These are phyloP conservation scores for Argyrosomus japonicus DNA, from an alignment of 2,113 vertebrate species.

Conservation along the genomic window DNA sequence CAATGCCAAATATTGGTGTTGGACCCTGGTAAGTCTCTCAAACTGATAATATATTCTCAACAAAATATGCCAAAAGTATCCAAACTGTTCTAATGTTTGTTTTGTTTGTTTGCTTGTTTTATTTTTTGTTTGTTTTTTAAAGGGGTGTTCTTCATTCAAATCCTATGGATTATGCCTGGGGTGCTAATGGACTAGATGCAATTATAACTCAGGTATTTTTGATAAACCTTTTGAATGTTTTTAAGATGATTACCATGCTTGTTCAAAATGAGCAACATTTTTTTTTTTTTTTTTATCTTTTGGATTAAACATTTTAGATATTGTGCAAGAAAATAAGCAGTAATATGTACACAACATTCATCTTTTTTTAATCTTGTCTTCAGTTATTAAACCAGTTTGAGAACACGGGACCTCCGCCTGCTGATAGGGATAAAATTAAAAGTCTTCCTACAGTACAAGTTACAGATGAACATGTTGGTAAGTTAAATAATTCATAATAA, in stretches of 20 bases:
- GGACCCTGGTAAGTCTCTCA: constrained; percentile 92
- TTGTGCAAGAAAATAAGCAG: neutral
- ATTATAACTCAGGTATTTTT: constrained; percentile 94
- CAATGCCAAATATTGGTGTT: constrained; percentile 94
- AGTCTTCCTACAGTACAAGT: constrained; percentile 93
- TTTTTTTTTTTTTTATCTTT: neutral
- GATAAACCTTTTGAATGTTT: neutral
- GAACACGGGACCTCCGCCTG: constrained; percentile 97
- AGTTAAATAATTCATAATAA: constrained; percentile 57
- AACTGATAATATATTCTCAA: neutral
- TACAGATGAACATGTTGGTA: constrained; percentile 94
- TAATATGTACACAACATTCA: neutral
- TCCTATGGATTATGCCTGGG: constrained; percentile 98
- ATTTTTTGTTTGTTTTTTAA: constrained; percentile 34
- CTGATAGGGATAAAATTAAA: constrained; percentile 97
- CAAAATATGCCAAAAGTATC: neutral
- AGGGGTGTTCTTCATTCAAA: constrained; percentile 98
- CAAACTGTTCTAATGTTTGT: constrained; percentile 8
- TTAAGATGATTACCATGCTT: neutral
- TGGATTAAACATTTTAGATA: neutral
- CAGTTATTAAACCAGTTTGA: constrained; percentile 99
- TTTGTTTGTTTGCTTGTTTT: neutral
- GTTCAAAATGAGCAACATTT: neutral
- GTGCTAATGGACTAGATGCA: constrained; percentile 93
- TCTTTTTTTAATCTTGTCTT: neutral